Evolutionary conservation across 2,888 invertebrate species (phyloP), one percentile per base, ranked within the genome.

Genomic region (Hoplodrina blanda): DNA sequence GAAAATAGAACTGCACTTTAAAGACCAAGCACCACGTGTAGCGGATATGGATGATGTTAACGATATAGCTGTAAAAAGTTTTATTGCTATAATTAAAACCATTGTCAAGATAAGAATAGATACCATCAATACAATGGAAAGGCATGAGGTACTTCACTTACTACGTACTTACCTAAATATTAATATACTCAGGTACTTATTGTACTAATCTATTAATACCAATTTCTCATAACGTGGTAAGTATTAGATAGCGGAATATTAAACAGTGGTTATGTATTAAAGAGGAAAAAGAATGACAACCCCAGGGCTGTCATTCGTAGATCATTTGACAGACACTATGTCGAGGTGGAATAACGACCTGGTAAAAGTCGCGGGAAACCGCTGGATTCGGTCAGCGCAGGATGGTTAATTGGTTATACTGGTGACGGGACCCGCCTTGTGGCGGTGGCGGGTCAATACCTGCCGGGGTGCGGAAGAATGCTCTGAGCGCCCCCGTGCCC

Each of bases 101-200:
- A 67, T 67, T 76, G 68, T 73, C 15, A 25, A 15, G 44, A 62
- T 78, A 73, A 55, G 25, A 79, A 63, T 73, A 76, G 55, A 73
- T 55, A 56, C 20, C n/a, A 50, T 50, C 37, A 15, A n/a, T n/a
- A 44, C 60, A 73, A 73, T 73, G 41, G 62, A 55, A 53, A 53
- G 4, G 30, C 52, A 60, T 49, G 66, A 46, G 13, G 30, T 20
- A 59, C 30, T 25, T 25, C 25, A 62, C 11, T 46, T 55, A 50
- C 46, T 46, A 41, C 2, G 41, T 44, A 46, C 2, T 5, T 46
- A 46, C 6, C 46, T 46, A 17, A 17, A 17, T 46, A 53, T 55
- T 11, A 57, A 57, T 50, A 13, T 41, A 41, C 41, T 13, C 11
- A 50, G 11, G 44, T 69, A 49, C 11, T 49, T 57, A 37, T 49